Percentiles rank a stretch among this genome's conserved stretches.
Conservation (phyloP, 2,888 invertebrate genomes). For the Sussaba pulchella region DNA sequence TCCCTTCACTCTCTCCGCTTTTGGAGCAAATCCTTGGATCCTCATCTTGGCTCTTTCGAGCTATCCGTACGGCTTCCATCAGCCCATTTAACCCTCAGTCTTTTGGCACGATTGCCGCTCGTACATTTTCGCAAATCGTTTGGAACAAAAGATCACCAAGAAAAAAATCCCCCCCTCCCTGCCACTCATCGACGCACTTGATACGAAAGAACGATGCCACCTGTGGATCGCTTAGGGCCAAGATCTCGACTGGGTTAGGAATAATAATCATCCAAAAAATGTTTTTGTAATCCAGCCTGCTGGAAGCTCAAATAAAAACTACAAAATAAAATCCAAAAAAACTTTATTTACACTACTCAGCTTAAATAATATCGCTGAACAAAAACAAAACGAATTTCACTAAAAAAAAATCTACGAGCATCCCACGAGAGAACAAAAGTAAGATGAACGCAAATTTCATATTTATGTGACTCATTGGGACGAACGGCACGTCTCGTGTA, state of each 20-base stretch:
- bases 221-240: background rate
- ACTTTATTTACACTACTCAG: too few species aligned
- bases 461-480: background rate
- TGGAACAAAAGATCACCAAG: conserved; percentile 6
- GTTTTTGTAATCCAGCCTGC: too few species aligned
- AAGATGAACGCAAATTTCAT: background rate
- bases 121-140: conserved; percentile 11
- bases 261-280: too few species aligned
- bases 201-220: background rate
- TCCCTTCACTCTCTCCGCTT: background rate
- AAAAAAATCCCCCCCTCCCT: background rate
- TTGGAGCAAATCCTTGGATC: background rate
- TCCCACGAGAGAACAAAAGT: background rate
- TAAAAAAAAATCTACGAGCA: background rate
- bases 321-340: too few species aligned
- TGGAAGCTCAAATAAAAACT: too few species aligned
- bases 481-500: background rate
- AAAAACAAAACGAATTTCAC: too few species aligned
- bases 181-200: background rate
- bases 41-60: background rate
- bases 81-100: conserved; percentile 9
- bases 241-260: background rate
- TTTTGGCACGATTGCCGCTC: background rate
- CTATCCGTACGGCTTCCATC: background rate
- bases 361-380: too few species aligned